Evolutionary conservation across 1,140 invertebrate genomes (phyloP), one percentile per base, ranked within the genome.

Genomic region (Panagrolaimus sp.): DNA sequence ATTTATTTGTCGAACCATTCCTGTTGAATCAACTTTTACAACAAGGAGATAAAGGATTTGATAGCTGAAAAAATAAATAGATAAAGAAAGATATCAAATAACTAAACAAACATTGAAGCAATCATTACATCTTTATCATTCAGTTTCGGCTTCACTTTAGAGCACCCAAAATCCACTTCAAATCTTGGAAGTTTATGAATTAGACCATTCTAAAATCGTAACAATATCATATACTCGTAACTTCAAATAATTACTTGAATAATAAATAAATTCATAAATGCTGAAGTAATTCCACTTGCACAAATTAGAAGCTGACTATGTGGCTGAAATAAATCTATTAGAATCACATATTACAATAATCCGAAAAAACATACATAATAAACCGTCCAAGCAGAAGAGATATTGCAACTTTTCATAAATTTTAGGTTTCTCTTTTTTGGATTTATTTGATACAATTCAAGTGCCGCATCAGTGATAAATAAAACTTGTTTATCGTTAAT

Each of bases 101-200:
- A 43, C 24, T 1, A 38, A 47, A 38, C 15, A 24, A 47, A 73
- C 71, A 73, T 66, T 17, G 71, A 73, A 17, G 71, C 71, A 44
- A 73, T 64, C 4, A 71, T 66, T 0, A 73, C 71, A 48, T 72
- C 70, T 46, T 44, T 24, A 44, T 71, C 71, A 8, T n/a, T 24
- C 15, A 73, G 64, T 12, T 46, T 55, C 17, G 71, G 71, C 55
- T 63, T 65, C 10, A 17, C n/a, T 14, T 44, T 1, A 0, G 62
- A 73, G 32, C 71, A 73, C 1, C 71, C 71, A 63, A 73, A 73
- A 73, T 73, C 71, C 12, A 62, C 71, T 67, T 73, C 71, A 62
- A 73, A 73, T 52, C 45, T n/a, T 9, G 43, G 26, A 17, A 73
- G 44, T 28, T 45, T 73, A 71, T 73, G 71, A 21, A 73, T 73